A percentile compares a stretch with the other conserved stretches of the same genome.
Conservation (phyloP, 2,797 vertebrate species). For the Anisognathus igniventris region DNA sequence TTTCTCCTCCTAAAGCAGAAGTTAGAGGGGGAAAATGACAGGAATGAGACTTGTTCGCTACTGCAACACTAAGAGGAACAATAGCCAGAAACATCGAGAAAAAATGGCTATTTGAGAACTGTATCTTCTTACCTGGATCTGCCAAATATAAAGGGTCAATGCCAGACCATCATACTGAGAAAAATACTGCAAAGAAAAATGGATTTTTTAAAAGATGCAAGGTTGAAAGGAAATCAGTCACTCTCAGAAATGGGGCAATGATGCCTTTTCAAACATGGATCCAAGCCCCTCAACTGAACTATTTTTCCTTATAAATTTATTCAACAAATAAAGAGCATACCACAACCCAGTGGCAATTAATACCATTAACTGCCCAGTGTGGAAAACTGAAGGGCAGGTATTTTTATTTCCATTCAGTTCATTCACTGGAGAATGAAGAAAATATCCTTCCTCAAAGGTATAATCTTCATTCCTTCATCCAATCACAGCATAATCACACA, state of each 20-base stretch:
- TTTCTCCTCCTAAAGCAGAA: neutral
- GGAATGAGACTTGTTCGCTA: neutral
- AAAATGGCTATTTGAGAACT: slow-evolving; percentile 15
- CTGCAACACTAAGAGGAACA: slow-evolving; percentile 20
- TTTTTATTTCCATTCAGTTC: neutral
- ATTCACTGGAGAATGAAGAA: neutral
- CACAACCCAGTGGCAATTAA: neutral
- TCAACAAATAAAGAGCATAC: neutral
- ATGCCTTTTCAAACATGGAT: neutral
- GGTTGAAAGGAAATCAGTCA: neutral
- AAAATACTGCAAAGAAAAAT: neutral
- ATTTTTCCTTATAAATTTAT: neutral
- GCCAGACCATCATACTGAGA: neutral
- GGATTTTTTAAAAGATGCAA: neutral
- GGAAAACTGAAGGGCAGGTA: neutral
- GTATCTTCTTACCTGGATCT: neutral
- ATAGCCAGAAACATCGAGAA: slow-evolving; percentile 15
- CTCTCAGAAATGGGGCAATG: neutral
- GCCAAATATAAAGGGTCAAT: neutral
- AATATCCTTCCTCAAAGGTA: neutral
- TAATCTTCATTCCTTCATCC: neutral
- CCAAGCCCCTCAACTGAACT: neutral
- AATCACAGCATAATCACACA: neutral
- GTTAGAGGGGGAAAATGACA: neutral
- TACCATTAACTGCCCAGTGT: neutral